phyloP scores from a whole-genome alignment of 2,113 vertebrate species.

The Lepisosteus osseus region DNA sequence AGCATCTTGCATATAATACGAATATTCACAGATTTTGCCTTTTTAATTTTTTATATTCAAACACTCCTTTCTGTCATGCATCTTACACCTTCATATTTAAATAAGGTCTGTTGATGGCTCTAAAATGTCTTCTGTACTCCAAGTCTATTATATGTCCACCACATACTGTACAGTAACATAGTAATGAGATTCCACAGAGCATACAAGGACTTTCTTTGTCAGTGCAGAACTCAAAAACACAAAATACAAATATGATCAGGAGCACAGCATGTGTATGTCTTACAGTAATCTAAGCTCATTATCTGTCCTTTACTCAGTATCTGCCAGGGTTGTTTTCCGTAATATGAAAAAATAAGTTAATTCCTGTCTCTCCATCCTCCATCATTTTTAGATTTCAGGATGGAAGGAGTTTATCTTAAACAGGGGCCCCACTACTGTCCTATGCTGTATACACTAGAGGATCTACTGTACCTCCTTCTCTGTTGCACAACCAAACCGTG shows the following conservation, averaged over 20 bases:
- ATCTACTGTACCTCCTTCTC: too few relatives aligned
- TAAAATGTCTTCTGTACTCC: slow-evolving; percentile 6
- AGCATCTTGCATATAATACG: slow-evolving; percentile 14
- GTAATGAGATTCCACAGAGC: slow-evolving; percentile 38
- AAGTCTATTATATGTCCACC: slow-evolving; percentile 1
- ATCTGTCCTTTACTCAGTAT: slow-evolving; percentile 17
- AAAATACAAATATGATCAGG: slow-evolving; percentile 41
- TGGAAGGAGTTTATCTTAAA: too few relatives aligned
- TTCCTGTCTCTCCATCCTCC: background rate
- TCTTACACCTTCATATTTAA: slow-evolving; percentile 25
- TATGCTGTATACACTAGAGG: too few relatives aligned
- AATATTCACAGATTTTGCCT: slow-evolving; percentile 7
- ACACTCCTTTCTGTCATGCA: slow-evolving; percentile 4
- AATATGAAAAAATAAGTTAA: slow-evolving; percentile 30
- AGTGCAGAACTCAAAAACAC: slow-evolving; percentile 30
- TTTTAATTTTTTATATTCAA: slow-evolving; percentile 13
- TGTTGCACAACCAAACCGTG: too few relatives aligned
- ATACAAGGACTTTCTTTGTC: slow-evolving; percentile 47
- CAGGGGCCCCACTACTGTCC: too few relatives aligned
- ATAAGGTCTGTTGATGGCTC: slow-evolving; percentile 22
- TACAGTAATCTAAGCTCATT: slow-evolving; percentile 32
- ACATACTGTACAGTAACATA: slow-evolving; percentile 8
- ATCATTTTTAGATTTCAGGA: too few relatives aligned
- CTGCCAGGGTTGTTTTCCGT: slow-evolving; percentile 32
- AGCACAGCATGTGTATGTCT: slow-evolving; percentile 39